Evolutionary conservation across 2,113 vertebrate genomes (phyloP).

Genomic region (Ictalurus punctatus): DNA sequence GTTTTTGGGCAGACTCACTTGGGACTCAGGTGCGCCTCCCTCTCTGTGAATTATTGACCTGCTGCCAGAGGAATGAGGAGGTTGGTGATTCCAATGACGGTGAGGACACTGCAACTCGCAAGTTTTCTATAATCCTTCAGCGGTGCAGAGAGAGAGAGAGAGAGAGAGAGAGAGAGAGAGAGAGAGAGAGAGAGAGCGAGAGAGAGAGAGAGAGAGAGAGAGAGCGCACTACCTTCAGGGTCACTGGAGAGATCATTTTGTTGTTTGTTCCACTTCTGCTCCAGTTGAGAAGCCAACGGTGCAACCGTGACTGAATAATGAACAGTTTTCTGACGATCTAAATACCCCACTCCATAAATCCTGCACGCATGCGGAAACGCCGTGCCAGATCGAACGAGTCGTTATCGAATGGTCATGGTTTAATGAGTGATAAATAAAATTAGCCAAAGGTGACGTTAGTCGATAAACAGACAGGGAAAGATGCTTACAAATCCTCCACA

Average conservation of each 20-base stretch:
- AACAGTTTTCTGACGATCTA: conserved; percentile 27
- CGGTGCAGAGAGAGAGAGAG: not conserved
- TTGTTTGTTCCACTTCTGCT: conserved; percentile 1
- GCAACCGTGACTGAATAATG: conserved; percentile 32
- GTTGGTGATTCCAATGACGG: conserved; percentile 70
- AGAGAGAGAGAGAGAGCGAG: too few species aligned
- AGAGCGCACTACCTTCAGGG: not conserved
- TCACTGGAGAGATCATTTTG: conserved; percentile 16
- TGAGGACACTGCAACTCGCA: conserved; percentile 62
- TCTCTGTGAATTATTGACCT: conserved; percentile 76
- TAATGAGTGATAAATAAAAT: conserved; percentile 36
- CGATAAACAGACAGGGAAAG: conserved; percentile 6
- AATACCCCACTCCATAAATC: conserved; percentile 30
- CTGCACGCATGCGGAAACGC: conserved; percentile 14
- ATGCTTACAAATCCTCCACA: not conserved
- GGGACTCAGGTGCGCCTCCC: conserved; percentile 74
- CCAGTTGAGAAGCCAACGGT: not conserved
- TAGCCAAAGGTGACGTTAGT: not conserved
- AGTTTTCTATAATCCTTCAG: conserved; percentile 27
- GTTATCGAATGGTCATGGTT: conserved; percentile 30
- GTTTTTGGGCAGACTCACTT: conserved; percentile 67
- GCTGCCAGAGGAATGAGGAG: conserved; percentile 67
- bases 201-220: too few species aligned
- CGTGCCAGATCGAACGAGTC: not conserved
- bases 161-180: too few species aligned